Evolutionary conservation across 2,888 invertebrate species (phyloP).

Genomic region (Allacma fusca): DNA sequence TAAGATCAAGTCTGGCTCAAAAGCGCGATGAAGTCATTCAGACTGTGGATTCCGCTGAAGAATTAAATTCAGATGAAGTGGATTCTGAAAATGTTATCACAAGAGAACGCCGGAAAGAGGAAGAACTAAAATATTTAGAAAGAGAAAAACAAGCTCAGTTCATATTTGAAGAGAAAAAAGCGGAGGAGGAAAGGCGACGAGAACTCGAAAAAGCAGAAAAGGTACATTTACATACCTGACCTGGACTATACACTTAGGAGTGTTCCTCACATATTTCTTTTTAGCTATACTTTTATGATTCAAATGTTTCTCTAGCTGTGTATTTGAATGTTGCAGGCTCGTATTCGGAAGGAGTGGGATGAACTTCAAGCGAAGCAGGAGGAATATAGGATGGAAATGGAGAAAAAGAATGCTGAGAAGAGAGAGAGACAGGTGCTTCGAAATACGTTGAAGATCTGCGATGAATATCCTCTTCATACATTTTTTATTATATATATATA

Average conservation of each 20-base stretch:
- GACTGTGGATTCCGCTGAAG: slow-evolving; percentile 20
- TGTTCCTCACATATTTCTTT: neutral
- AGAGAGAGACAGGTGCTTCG: slow-evolving; percentile 41
- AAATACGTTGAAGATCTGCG: neutral
- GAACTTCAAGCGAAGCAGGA: slow-evolving; percentile 63
- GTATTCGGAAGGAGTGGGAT: slow-evolving; percentile 73
- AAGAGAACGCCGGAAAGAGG: slow-evolving; percentile 28
- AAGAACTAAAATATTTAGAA: slow-evolving; percentile 50
- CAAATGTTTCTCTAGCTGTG: slow-evolving; percentile 23
- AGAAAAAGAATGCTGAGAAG: slow-evolving; percentile 32
- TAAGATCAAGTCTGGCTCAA: slow-evolving; percentile 42
- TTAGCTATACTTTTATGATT: slow-evolving; percentile 23
- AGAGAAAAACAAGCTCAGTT: slow-evolving; percentile 47
- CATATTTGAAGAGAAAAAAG: slow-evolving; percentile 45
- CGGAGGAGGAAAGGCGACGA: slow-evolving; percentile 44
- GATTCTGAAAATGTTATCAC: no score
- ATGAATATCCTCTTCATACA: slow-evolving; percentile 21
- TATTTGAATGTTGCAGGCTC: slow-evolving; percentile 58
- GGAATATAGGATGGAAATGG: slow-evolving; percentile 33
- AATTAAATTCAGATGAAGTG: no score
- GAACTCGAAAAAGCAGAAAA: slow-evolving; percentile 46
- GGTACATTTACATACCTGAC: neutral
- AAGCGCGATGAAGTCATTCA: slow-evolving; percentile 19
- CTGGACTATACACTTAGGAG: slow-evolving; percentile 25
- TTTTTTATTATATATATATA: neutral